Conservation (phyloP, 2,113 vertebrate species). For the Sebastes schlegelii region DNA sequence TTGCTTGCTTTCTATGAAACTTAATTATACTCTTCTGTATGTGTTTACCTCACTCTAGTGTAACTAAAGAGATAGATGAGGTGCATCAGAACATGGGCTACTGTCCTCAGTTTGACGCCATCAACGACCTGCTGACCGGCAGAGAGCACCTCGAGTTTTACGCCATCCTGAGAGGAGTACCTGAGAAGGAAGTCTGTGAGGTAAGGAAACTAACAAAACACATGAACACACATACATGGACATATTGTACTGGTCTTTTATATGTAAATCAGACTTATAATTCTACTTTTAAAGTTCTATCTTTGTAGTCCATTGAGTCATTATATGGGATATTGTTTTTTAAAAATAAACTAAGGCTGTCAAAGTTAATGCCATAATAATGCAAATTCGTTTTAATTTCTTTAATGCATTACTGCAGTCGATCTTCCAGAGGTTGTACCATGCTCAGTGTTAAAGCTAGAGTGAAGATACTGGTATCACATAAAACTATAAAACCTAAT, state of each 20-base stretch:
- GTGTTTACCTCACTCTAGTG: conserved; percentile 79
- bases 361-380: too few species aligned
- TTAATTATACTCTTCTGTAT: not conserved
- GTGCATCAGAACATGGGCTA: conserved; percentile 99
- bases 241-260: not conserved
- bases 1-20: not conserved
- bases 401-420: too few species aligned
- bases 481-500: too few species aligned
- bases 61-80: conserved; percentile 91
- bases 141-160: conserved; percentile 98
- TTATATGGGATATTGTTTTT: not conserved
- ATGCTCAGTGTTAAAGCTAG: too few species aligned
- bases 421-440: too few species aligned
- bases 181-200: conserved; percentile 98
- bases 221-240: not conserved
- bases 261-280: not conserved
- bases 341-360: too few species aligned
- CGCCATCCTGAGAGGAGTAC: conserved; percentile 94
- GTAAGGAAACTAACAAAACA: conserved; percentile 73
- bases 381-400: too few species aligned
- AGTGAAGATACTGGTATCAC: too few species aligned
- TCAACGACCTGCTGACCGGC: conserved; percentile 95
- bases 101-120: conserved; percentile 98
- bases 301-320: not conserved
- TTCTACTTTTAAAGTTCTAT: not conserved